These are phyloP conservation scores for Tautogolabrus adspersus DNA, from an alignment of 2,113 vertebrate genomes.

Conservation along the genomic window DNA sequence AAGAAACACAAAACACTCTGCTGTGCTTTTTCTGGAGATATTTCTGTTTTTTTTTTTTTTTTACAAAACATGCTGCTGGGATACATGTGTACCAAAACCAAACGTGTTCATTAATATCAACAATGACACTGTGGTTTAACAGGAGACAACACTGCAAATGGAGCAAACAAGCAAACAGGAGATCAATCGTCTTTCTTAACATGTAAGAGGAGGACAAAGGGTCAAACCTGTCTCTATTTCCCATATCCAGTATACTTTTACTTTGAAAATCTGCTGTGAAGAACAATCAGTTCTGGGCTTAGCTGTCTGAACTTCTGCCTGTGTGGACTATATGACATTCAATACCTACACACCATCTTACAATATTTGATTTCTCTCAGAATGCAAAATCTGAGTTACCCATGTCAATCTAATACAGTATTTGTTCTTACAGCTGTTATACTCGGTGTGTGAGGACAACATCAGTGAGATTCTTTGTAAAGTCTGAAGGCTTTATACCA, in stretches of 20 bases:
- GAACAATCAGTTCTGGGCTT: neutral
- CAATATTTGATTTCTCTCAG: slow-evolving; percentile 20
- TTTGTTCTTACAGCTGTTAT: slow-evolving; percentile 7
- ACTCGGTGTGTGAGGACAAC: neutral
- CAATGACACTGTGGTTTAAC: neutral
- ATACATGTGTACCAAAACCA: too few relatives aligned
- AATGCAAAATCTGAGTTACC: slow-evolving; percentile 12
- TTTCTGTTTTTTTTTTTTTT: neutral
- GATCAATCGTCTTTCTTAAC: neutral
- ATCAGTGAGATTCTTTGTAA: neutral
- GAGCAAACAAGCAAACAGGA: neutral
- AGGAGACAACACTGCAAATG: neutral
- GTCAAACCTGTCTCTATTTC: neutral
- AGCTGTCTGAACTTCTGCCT: slow-evolving; percentile 27
- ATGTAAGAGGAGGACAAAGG: neutral
- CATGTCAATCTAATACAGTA: neutral
- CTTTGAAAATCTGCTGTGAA: slow-evolving; percentile 20
- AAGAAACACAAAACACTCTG: neutral
- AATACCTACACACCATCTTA: slow-evolving; percentile 9
- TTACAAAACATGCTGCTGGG: neutral
- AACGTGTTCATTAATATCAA: neutral
- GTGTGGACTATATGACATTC: neutral
- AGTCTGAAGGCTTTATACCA: slow-evolving; percentile 47
- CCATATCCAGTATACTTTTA: neutral
- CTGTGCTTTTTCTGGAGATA: neutral